Conservation (phyloP, 2,888 invertebrate genomes). For the Melolontha melolontha region DNA sequence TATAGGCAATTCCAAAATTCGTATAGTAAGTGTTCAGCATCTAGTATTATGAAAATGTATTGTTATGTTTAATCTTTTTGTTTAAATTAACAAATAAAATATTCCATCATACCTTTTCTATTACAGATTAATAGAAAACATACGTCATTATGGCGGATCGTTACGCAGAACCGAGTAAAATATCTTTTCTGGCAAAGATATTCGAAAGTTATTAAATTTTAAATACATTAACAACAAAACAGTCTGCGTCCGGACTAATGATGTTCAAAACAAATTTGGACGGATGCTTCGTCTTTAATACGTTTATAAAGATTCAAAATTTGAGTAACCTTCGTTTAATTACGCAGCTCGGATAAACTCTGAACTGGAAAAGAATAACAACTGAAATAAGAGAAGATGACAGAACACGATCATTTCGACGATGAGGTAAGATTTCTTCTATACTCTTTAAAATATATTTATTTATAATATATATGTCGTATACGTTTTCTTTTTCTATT, state of each 20-base stretch:
- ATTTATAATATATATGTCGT: no score
- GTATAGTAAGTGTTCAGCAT: no score
- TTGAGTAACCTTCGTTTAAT: constrained; percentile 30
- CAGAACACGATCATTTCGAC: constrained; percentile 58
- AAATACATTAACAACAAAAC: constrained; percentile 17
- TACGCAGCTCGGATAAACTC: constrained; percentile 28
- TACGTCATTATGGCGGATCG: no score
- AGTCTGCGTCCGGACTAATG: constrained; percentile 13
- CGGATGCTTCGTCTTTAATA: constrained; percentile 15
- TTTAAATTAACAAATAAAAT: no score
- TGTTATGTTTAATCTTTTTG: no score
- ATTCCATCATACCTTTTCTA: no score
- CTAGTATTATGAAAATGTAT: no score
- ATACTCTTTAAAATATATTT: background rate
- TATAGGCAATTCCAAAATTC: no score
- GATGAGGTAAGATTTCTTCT: constrained; percentile 55
- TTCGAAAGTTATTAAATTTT: constrained; percentile 7
- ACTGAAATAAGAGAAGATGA: constrained; percentile 46
- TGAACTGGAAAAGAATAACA: constrained; percentile 33
- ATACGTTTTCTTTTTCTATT: no score
- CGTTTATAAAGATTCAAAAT: constrained; percentile 24
- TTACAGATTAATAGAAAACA: no score
- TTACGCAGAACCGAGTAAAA: background rate
- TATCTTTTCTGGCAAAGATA: background rate
- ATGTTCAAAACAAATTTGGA: constrained; percentile 25